phyloP scores from a whole-genome alignment of 2,888 invertebrate species.

The Agrilus mali region DNA sequence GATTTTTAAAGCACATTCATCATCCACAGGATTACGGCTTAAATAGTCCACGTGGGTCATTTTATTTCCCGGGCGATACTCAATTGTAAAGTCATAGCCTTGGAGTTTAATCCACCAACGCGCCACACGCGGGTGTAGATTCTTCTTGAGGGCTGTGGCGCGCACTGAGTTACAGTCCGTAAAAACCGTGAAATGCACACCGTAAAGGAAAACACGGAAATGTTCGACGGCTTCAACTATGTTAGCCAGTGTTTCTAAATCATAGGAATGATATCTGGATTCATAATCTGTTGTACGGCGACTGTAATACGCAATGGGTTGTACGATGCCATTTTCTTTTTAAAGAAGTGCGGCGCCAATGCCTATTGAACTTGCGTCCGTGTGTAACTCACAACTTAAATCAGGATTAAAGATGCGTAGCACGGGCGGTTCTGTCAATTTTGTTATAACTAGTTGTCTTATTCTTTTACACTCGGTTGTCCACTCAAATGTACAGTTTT shows the following conservation, averaged over 20 bases:
- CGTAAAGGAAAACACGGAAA: slow-evolving; percentile 14
- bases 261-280: slow-evolving; percentile 14
- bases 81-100: slow-evolving; percentile 2
- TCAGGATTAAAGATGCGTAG: slow-evolving; percentile 2
- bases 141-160: slow-evolving; percentile 8
- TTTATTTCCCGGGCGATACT: slow-evolving; percentile 2
- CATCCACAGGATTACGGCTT: slow-evolving; percentile 3
- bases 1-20: too few species aligned
- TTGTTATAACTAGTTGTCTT: background rate
- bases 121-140: slow-evolving; percentile 8
- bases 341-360: slow-evolving; percentile 1
- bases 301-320: slow-evolving; percentile 2
- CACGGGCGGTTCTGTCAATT: slow-evolving; percentile 1
- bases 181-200: slow-evolving; percentile 9
- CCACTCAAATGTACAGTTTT: slow-evolving; percentile 1
- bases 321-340: background rate
- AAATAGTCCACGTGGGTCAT: slow-evolving; percentile 13
- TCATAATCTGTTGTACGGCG: slow-evolving; percentile 6
- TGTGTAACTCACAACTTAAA: background rate
- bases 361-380: slow-evolving; percentile 3
- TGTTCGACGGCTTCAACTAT: slow-evolving; percentile 12
- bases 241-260: slow-evolving; percentile 16
- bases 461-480: background rate
- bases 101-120: slow-evolving; percentile 3
- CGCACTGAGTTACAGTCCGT: slow-evolving; percentile 16